Conservation (phyloP, 2,888 invertebrate genomes). For the Calameuta pallipes region DNA sequence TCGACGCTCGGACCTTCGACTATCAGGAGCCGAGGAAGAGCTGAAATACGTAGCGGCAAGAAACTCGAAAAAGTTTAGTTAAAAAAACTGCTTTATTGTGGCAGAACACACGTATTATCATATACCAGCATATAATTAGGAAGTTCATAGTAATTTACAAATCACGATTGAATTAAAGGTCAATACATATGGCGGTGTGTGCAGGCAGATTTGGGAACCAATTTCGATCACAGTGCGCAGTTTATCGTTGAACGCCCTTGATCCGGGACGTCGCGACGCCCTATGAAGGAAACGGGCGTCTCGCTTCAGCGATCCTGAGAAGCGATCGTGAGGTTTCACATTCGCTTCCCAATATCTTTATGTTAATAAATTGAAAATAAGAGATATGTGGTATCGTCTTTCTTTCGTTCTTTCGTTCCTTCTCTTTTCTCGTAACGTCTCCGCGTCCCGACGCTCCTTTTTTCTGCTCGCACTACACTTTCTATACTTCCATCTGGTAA, state of each 20-base stretch:
- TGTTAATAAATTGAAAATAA: conserved; percentile 35
- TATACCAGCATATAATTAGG: conserved; percentile 63
- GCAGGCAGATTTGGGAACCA: conserved; percentile 12
- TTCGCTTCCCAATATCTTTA: not conserved
- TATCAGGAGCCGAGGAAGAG: not conserved
- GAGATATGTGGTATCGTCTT: conserved; percentile 48
- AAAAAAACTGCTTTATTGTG: conserved; percentile 66
- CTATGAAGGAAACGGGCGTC: not conserved
- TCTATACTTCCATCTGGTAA: not conserved
- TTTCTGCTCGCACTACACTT: not conserved
- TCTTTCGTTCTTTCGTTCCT: conserved; percentile 21
- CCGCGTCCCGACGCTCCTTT: too few relatives aligned
- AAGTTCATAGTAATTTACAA: conserved; percentile 62
- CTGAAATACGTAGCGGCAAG: conserved; percentile 1
- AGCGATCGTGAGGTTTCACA: not conserved
- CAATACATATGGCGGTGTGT: conserved; percentile 45
- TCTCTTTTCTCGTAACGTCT: not conserved
- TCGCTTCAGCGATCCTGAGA: not conserved
- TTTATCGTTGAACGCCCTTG: not conserved
- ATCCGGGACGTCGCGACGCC: not conserved
- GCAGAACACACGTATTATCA: conserved; percentile 65
- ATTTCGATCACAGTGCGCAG: conserved; percentile 2
- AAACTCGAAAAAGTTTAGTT: conserved; percentile 15
- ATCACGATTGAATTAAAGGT: conserved; percentile 59
- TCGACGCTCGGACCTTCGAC: not conserved